Evolutionary conservation across 1,140 invertebrate genomes (phyloP), one percentile per base, ranked within the genome.

Genomic region (Brevipalpus yothersi): DNA sequence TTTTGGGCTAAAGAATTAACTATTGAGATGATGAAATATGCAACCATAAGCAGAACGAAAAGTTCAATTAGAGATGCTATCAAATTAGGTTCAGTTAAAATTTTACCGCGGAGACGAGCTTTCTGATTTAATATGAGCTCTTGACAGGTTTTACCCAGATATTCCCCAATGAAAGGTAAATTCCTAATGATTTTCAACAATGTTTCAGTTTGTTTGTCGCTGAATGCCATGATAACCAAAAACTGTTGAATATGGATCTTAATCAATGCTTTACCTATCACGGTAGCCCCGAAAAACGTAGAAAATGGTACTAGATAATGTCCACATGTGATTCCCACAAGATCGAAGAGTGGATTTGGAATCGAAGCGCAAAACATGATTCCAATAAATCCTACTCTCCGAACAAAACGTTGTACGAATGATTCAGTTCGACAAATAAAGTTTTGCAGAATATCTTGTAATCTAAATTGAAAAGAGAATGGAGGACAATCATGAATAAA

Each of bases 191-290:
- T 53, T 62, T 78, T 76, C 21, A 96, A 78, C 21, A 84, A 79
- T 68, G 80, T 81, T 63, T 86, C 82, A 54, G 94, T 80, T 64
- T 93, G 77, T 63, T 82, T 79, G 71, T 93, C 86, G 71, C 89
- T 92, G 73, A 95, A 99, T 63, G 89, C 84, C 67, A 98, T 82
- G 58, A 99, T 97, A 31, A 99, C 92, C 73, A 95, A 94, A 67
- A 96, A 74, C 74, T 92, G 90, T 76, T 99, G 95, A 68, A 99
- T 86, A 70, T 95, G 91, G 86, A 96, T 95, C 76, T 99, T 99
- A 63, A 99, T 83, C 51, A 99, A 77, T 49, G 95, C 95, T 74
- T 99, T 99, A 53, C 93, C 95, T 61, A 99, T 83, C 0, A 99
- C 75, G 0, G 94, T 99, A 57, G 95, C 95, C 41, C 93, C 93